Percentiles rank a stretch among this genome's conserved stretches.
Evolutionary conservation across 1,140 invertebrate species (phyloP).

Genomic region (Neodiprion pinetum): DNA sequence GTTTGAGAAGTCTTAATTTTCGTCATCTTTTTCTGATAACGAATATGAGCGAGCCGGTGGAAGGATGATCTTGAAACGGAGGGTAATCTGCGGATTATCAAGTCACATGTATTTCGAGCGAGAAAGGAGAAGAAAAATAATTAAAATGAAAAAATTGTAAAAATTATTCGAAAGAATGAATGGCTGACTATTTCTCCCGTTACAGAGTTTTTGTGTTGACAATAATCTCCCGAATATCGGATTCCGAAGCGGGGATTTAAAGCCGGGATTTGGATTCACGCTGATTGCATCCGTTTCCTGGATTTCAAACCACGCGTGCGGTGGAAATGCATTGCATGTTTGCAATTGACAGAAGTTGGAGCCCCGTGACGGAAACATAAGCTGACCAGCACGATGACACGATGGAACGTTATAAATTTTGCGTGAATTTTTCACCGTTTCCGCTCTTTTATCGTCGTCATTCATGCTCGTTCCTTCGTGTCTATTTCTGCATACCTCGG

Average conservation of each 20-base stretch:
- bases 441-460: neutral
- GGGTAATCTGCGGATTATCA: neutral
- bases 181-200: neutral
- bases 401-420: neutral
- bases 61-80: neutral
- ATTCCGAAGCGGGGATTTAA: neutral
- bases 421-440: conserved; percentile 1
- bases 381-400: neutral
- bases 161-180: conserved; percentile 1
- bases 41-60: too few relatives aligned
- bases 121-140: neutral
- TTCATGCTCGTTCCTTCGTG: neutral
- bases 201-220: neutral
- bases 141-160: neutral
- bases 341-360: neutral
- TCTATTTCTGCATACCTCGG: neutral
- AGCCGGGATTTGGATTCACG: too few relatives aligned
- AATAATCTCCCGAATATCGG: neutral
- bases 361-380: neutral
- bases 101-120: neutral
- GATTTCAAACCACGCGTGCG: too few relatives aligned
- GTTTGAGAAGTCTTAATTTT: too few relatives aligned
- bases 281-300: too few relatives aligned
- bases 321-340: too few relatives aligned
- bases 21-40: too few relatives aligned